A percentile compares a stretch with the other conserved stretches of the same genome.
Conservation (phyloP, 2,797 vertebrate species). For the Thaleichthys pacificus region DNA sequence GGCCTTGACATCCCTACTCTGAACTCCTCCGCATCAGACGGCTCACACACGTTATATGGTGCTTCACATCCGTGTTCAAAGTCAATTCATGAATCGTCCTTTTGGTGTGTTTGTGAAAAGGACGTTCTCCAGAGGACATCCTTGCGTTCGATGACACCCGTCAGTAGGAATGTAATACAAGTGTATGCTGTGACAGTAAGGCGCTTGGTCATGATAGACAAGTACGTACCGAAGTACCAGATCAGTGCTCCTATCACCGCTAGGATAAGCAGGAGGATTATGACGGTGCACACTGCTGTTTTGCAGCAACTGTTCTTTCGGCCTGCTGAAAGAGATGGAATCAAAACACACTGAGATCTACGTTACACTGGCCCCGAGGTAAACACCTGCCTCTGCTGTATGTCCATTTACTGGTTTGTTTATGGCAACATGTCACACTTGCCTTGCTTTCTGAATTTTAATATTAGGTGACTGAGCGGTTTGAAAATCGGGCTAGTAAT, state of each 20-base stretch:
- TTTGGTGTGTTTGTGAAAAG: neutral
- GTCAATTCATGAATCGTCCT: neutral
- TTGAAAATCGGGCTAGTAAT: too few species aligned
- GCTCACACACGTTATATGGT: neutral
- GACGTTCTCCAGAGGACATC: neutral
- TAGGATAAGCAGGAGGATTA: constrained; percentile 46
- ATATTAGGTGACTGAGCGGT: too few species aligned
- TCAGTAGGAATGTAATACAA: neutral
- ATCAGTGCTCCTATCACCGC: constrained; percentile 62
- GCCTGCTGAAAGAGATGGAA: constrained; percentile 56
- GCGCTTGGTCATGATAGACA: too few species aligned
- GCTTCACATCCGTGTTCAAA: neutral
- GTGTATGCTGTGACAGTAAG: neutral
- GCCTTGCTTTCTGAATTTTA: too few species aligned
- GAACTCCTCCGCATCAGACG: neutral
- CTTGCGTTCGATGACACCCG: neutral
- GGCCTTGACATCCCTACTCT: neutral
- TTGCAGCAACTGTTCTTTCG: constrained; percentile 50
- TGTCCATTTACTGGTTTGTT: neutral
- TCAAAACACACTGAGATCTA: neutral
- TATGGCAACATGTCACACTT: too few species aligned
- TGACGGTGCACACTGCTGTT: constrained; percentile 40
- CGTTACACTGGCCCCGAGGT: too few species aligned
- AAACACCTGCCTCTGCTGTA: neutral
- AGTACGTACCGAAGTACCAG: constrained; percentile 87